These are phyloP conservation scores for Erebia ligea DNA, from an alignment of 2,888 invertebrate genomes.

Conservation along the genomic window DNA sequence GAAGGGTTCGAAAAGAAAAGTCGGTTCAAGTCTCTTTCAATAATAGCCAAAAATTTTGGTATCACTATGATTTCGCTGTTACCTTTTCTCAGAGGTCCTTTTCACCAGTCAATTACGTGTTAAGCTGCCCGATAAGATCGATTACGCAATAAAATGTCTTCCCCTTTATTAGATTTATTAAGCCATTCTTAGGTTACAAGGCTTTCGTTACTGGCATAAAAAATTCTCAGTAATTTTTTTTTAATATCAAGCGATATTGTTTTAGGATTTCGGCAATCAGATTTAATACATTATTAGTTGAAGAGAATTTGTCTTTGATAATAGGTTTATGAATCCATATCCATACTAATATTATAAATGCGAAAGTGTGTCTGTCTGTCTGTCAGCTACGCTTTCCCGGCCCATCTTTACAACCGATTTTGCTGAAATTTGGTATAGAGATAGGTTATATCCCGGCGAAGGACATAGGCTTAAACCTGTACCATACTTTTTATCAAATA, in stretches of 20 bases:
- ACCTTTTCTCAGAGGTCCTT: constrained; percentile 54
- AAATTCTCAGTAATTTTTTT: not conserved
- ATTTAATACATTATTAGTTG: too few species aligned
- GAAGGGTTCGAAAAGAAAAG: not conserved
- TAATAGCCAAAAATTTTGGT: not conserved
- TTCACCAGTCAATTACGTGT: constrained; percentile 61
- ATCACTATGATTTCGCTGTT: constrained; percentile 15
- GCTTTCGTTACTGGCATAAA: not conserved
- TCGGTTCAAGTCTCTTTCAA: not conserved
- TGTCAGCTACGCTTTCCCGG: too few species aligned
- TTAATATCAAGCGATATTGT: not conserved
- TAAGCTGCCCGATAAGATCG: constrained; percentile 54
- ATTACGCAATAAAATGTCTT: constrained; percentile 55
- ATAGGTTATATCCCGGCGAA: too few species aligned
- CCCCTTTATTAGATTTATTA: constrained; percentile 54
- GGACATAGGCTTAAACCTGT: too few species aligned
- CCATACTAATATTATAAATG: too few species aligned
- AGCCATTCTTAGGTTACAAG: constrained; percentile 33
- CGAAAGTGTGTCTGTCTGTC: too few species aligned
- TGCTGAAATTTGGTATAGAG: too few species aligned
- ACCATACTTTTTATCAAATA: too few species aligned
- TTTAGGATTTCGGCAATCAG: too few species aligned
- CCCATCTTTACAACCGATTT: too few species aligned
- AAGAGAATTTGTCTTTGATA: too few species aligned
- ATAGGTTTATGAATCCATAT: too few species aligned